Evolutionary conservation across 2,888 invertebrate species (phyloP), one percentile per base, ranked within the genome.

Genomic region (Anagyrus pseudococci): DNA sequence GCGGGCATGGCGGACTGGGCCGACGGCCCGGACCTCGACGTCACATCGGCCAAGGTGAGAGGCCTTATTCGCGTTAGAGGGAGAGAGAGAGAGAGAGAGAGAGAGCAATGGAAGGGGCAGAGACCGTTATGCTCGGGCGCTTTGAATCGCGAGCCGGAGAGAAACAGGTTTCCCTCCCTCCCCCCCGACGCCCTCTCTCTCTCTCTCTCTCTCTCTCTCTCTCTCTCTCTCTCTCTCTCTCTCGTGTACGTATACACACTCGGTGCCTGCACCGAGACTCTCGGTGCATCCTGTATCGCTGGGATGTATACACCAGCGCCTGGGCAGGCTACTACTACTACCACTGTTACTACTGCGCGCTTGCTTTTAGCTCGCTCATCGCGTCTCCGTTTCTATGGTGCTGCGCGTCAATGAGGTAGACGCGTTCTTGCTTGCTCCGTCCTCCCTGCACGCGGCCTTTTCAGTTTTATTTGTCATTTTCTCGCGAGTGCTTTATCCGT

Each of bases 41-140:
- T 77, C 26, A 69, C 72, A 20, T 72, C 75, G 22, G 77, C 76
- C 44, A 76, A 77, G 73, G 77, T 76, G 70, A 67, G 49, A 60
- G 33, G 33, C 2, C 8, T 2, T 29, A 10, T 29, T 29, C 29
- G 29, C 29, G 29, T 29, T 29, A 7, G 43, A 44, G 13, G 7
- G 3, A 47, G 17, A 33, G 23, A 4, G 23, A 50, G 8, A 41
- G n/a, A 50, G 22, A 52, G 48, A 29, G 29, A 29, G 25, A 10
- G 25, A n/a, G 20, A n/a, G 46, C 23, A 10, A 29, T 10, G 26
- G n/a, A 15, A 6, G 7, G 23, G n/a, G 26, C 4, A 25, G 33
- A 13, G 55, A 43, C 55, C 59, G 58, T 53, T 58, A 50, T 48
- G 43, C n/a, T 33, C 43, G 26, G 7, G 7, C 25, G 15, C 41